A percentile compares a stretch with the other conserved stretches of the same genome.
Evolutionary conservation across 64 coral and sea anemone species (phyloP).

Genomic region (Actinia equina): DNA sequence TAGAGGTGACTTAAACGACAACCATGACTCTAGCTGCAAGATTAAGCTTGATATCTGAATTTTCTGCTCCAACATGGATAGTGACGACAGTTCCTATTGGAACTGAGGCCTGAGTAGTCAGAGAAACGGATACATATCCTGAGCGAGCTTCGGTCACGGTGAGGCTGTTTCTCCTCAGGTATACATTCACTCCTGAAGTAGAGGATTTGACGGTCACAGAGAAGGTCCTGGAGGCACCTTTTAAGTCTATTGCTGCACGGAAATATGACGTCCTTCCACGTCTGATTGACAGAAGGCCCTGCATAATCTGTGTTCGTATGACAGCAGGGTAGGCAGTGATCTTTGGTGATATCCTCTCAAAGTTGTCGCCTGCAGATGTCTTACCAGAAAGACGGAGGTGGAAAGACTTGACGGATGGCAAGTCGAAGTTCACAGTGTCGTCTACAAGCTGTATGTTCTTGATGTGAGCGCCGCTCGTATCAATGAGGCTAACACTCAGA

Average conservation of each 20-base stretch:
- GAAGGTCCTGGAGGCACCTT: background rate
- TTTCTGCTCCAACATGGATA: background rate
- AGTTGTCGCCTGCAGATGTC: background rate
- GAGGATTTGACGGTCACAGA: background rate
- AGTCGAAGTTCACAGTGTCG: background rate
- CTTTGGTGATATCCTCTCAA: constrained; percentile 1
- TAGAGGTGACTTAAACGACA: background rate
- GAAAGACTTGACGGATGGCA: background rate
- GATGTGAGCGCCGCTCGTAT: background rate
- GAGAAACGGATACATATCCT: background rate
- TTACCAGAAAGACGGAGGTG: background rate
- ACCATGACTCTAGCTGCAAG: background rate
- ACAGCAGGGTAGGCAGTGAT: background rate
- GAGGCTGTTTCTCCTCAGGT: too few relatives aligned
- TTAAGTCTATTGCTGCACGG: constrained; percentile 4
- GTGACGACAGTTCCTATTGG: background rate
- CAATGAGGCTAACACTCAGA: background rate
- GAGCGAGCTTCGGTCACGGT: background rate
- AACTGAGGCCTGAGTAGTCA: background rate
- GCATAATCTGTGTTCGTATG: constrained; percentile 11
- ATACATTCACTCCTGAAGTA: background rate
- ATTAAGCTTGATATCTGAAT: background rate
- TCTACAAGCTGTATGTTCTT: background rate
- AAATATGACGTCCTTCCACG: background rate
- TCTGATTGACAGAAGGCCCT: constrained; percentile 2